A percentile compares a stretch with the other conserved stretches of the same genome.
These are phyloP conservation scores for Mallotus villosus DNA, from an alignment of 2,797 vertebrate species.

Conservation along the genomic window DNA sequence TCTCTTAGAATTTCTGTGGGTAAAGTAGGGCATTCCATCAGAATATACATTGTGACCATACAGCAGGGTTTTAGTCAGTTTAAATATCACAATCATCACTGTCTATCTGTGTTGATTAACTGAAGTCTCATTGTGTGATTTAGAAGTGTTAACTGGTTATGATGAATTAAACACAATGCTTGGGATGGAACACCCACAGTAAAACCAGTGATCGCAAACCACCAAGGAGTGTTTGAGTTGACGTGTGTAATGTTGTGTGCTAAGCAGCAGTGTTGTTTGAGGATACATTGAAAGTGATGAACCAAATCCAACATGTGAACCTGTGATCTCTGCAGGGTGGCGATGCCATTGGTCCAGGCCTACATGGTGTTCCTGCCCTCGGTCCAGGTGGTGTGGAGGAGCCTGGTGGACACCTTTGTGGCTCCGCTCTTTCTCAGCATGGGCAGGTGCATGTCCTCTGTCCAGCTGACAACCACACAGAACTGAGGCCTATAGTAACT, in stretches of 20 bases:
- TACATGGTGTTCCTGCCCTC: conserved; percentile 85
- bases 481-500: conserved; percentile 56
- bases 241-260: not conserved
- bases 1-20: conserved; percentile 35
- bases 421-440: conserved; percentile 79
- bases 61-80: not conserved
- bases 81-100: not conserved
- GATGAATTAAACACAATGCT: no score
- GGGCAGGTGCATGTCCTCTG: conserved; percentile 77
- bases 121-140: not conserved
- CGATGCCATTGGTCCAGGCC: conserved; percentile 85
- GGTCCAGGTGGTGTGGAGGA: conserved; percentile 83
- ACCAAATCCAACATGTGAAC: not conserved
- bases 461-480: conserved; percentile 73
- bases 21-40: conserved; percentile 43
- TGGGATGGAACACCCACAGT: no score
- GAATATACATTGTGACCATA: not conserved
- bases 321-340: conserved; percentile 74
- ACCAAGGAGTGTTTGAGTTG: not conserved
- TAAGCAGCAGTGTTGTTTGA: no score
- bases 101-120: not conserved
- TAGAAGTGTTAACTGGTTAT: not conserved
- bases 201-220: no score
- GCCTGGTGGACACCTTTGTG: conserved; percentile 78
- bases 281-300: not conserved